Percentiles rank a stretch among this genome's conserved stretches.
These are phyloP conservation scores for Epizoanthus fatuus DNA, from an alignment of 92 coral and sea anemone species.

Conservation along the genomic window DNA sequence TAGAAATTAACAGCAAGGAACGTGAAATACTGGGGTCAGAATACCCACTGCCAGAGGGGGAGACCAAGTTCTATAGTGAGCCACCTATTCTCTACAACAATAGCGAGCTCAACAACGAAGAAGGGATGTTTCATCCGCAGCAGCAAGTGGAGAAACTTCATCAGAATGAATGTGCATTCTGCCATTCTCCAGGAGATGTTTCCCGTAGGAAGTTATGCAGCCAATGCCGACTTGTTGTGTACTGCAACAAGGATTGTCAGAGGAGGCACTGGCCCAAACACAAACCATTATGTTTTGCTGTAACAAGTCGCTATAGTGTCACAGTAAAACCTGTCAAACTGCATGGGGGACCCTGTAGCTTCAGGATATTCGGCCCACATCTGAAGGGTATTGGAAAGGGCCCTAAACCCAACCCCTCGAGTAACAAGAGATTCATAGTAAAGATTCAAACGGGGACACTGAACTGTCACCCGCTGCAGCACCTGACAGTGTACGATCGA, in stretches of 20 bases:
- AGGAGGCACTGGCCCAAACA: conserved; percentile 69
- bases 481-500: conserved; percentile 54
- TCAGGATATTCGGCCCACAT: conserved; percentile 64
- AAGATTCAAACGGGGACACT: conserved; percentile 62
- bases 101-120: conserved; percentile 66
- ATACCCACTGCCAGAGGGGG: conserved; percentile 4
- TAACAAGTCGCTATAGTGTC: conserved; percentile 62
- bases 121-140: conserved; percentile 62
- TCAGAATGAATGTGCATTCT: conserved; percentile 64
- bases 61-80: not conserved
- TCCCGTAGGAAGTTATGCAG: no score
- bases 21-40: fast-evolving
- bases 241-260: conserved; percentile 73
- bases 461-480: conserved; percentile 64
- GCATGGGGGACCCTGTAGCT: not conserved
- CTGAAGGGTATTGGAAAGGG: conserved; percentile 74
- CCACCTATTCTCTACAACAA: conserved; percentile 62
- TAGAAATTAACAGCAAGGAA: no score
- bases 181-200: no score
- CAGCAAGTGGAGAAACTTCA: conserved; percentile 11
- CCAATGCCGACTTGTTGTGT: conserved; percentile 66
- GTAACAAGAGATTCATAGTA: conserved; percentile 66
- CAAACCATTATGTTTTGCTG: conserved; percentile 49
- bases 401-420: conserved; percentile 62
- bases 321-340: conserved; percentile 41